phyloP scores from a whole-genome alignment of 2,888 invertebrate species.

The Salticus scenicus region DNA sequence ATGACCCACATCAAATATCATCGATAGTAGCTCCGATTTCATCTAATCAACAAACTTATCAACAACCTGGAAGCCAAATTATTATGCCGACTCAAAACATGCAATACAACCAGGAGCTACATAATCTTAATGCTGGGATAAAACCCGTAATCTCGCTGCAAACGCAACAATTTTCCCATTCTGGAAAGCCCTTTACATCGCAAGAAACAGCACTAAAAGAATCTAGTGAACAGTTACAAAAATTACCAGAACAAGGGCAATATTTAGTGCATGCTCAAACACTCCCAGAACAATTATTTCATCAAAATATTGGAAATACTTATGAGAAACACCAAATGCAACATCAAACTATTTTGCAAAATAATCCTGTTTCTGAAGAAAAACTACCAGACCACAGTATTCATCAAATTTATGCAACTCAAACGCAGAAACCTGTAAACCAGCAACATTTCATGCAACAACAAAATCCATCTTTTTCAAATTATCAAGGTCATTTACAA shows the following conservation, averaged over 20 bases:
- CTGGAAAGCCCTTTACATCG: background rate
- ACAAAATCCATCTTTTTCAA: background rate
- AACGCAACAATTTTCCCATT: background rate
- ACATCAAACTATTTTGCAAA: background rate
- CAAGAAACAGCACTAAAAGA: background rate
- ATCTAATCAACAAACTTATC: background rate
- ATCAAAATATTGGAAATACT: background rate
- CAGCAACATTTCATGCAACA: constrained; percentile 2
- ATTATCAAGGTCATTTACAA: background rate
- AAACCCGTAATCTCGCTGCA: background rate
- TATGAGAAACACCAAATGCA: too few relatives aligned
- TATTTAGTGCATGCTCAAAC: background rate
- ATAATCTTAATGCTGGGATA: background rate
- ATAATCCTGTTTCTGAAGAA: background rate
- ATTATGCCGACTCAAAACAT: too few relatives aligned
- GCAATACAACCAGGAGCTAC: background rate
- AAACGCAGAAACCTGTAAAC: background rate
- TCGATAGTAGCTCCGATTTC: background rate
- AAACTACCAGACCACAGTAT: background rate
- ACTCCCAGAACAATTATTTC: background rate
- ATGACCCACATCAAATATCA: background rate
- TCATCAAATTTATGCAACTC: background rate
- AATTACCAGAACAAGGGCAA: background rate
- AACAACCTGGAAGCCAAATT: background rate
- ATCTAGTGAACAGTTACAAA: background rate